phyloP scores from a whole-genome alignment of 2,113 vertebrate genomes.

The Dendrocopos noguchii region DNA sequence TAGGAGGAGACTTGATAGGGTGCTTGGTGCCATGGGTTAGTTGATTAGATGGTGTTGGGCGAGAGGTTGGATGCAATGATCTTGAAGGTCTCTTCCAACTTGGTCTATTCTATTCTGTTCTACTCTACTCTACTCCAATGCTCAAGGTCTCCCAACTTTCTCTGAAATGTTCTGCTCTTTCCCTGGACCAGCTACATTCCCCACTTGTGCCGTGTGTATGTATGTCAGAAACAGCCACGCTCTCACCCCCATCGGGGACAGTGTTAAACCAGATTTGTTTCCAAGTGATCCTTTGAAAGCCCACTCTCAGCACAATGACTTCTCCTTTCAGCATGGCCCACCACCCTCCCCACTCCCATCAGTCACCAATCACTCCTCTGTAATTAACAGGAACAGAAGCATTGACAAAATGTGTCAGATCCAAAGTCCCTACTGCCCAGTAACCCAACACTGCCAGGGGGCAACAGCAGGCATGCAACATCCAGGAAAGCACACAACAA shows the following conservation, averaged over 20 bases:
- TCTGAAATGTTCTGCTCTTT: neutral
- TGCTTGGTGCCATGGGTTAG: too few species aligned
- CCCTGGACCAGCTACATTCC: neutral
- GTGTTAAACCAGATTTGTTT: neutral
- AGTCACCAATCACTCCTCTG: neutral
- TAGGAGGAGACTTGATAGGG: too few species aligned
- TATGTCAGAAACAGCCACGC: neutral
- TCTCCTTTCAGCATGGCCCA: neutral
- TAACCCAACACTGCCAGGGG: neutral
- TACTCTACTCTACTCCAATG: neutral
- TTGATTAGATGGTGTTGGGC: too few species aligned
- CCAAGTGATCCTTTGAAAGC: neutral
- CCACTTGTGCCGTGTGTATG: accelerated
- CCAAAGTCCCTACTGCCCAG: neutral
- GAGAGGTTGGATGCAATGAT: too few species aligned
- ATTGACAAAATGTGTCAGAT: neutral
- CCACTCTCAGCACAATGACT: neutral
- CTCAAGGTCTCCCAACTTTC: neutral
- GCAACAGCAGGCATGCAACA: neutral
- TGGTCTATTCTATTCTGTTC: too few species aligned
- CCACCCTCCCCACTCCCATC: neutral
- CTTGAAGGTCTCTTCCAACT: too few species aligned
- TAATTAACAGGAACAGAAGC: neutral
- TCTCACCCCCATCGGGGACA: accelerated
- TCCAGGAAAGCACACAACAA: neutral